These are phyloP conservation scores for Calycopis cecrops DNA, from an alignment of 1,140 invertebrate species.

Conservation along the genomic window DNA sequence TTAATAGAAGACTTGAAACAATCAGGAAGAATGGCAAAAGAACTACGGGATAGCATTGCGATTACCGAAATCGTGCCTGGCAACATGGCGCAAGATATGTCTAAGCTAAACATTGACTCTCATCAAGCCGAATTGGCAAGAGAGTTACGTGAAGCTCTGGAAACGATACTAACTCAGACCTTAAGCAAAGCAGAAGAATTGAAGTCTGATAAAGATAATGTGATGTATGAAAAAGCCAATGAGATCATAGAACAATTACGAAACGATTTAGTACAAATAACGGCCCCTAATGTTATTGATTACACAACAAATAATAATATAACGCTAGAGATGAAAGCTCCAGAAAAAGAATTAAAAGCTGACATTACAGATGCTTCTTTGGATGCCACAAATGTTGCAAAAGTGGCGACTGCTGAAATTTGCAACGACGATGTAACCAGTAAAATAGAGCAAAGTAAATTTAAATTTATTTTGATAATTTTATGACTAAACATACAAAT, in stretches of 20 bases:
- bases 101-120: neutral
- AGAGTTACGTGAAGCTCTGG: neutral
- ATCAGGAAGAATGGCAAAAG: neutral
- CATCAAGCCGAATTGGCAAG: neutral
- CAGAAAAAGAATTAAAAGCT: no score
- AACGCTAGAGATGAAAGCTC: no score
- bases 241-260: neutral
- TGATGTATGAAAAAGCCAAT: neutral
- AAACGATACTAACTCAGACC: slow-evolving; percentile 1
- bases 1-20: slow-evolving; percentile 10
- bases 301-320: neutral
- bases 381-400: no score
- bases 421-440: no score
- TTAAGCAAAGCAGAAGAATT: neutral
- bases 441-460: no score
- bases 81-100: neutral
- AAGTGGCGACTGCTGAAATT: no score
- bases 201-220: neutral
- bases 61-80: neutral
- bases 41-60: neutral
- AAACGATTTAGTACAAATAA: neutral
- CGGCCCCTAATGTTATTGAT: neutral
- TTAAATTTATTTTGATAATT: no score
- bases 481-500: no score
- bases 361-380: no score